A percentile compares a stretch with the other conserved stretches of the same genome.
These are phyloP conservation scores for Cacoxenus indagator DNA, from an alignment of 2,888 invertebrate species.

Conservation along the genomic window DNA sequence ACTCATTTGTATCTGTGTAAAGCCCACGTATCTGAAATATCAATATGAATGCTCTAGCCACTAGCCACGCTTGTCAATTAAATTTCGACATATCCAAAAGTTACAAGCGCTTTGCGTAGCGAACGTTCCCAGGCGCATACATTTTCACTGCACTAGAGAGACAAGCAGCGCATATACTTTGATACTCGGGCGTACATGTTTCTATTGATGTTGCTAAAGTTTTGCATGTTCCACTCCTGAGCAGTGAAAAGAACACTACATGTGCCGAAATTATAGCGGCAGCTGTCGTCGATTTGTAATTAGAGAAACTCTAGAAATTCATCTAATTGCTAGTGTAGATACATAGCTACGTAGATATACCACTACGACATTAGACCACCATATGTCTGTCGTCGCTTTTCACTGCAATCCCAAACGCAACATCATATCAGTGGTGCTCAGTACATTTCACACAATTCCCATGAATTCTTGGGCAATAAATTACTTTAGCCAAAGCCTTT, in stretches of 20 bases:
- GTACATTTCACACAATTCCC: conserved; percentile 20
- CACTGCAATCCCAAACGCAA: not conserved
- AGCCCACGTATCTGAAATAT: not conserved
- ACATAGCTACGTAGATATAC: not conserved
- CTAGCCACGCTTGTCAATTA: conserved; percentile 11
- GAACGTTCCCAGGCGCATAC: not conserved
- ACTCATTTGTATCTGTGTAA: not conserved
- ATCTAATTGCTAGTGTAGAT: conserved; percentile 29
- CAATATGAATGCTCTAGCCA: not conserved
- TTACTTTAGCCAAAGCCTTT: not conserved
- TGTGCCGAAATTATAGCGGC: conserved; percentile 50
- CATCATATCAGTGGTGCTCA: not conserved
- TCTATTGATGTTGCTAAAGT: conserved; percentile 4
- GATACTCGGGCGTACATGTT: not conserved
- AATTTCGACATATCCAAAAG: conserved; percentile 11
- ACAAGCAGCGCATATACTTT: not conserved
- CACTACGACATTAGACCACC: too few relatives aligned
- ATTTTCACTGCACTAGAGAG: conserved; percentile 1
- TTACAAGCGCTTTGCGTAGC: not conserved
- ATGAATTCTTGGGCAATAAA: conserved; percentile 22
- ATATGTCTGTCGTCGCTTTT: not conserved
- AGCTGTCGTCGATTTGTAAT: conserved; percentile 66
- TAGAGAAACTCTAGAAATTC: conserved; percentile 59
- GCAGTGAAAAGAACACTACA: conserved; percentile 4
- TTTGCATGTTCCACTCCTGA: not conserved